These are phyloP conservation scores for Tiliacea citrago DNA, from an alignment of 2,888 invertebrate species.

Conservation along the genomic window DNA sequence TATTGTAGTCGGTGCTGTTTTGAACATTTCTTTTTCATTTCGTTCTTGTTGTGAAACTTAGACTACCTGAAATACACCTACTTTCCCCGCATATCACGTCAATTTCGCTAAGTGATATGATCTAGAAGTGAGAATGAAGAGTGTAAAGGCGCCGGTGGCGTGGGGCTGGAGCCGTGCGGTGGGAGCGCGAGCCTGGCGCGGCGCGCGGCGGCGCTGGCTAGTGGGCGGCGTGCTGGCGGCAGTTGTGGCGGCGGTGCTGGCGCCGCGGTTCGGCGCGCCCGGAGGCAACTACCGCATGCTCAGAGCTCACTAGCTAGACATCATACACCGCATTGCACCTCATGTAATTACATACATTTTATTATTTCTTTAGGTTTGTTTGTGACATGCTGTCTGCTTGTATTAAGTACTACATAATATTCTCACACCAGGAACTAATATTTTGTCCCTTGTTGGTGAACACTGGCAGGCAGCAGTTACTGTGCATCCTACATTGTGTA, in stretches of 20 bases:
- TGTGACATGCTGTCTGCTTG: slow-evolving; percentile 30
- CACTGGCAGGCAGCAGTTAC: slow-evolving; percentile 12
- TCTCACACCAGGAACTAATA: neutral
- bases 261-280: slow-evolving; percentile 80
- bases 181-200: slow-evolving; percentile 66
- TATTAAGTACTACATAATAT: neutral
- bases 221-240: slow-evolving; percentile 78
- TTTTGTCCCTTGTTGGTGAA: neutral
- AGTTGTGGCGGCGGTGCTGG: slow-evolving; percentile 78
- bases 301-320: slow-evolving; percentile 80
- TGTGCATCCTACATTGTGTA: neutral
- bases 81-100: neutral
- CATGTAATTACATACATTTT: slow-evolving; percentile 78
- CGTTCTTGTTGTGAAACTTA: no score
- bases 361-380: slow-evolving; percentile 27
- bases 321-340: slow-evolving; percentile 85
- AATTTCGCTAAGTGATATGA: neutral
- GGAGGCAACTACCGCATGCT: slow-evolving; percentile 85
- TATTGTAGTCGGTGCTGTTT: no score
- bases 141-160: neutral
- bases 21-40: no score
- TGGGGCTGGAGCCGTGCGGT: slow-evolving; percentile 25
- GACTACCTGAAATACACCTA: neutral
- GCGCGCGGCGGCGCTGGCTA: slow-evolving; percentile 79
- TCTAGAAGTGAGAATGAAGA: neutral